Base-by-base conservation (phyloP, 2,888 invertebrate species). In the Teleiodes luculella region DNA sequence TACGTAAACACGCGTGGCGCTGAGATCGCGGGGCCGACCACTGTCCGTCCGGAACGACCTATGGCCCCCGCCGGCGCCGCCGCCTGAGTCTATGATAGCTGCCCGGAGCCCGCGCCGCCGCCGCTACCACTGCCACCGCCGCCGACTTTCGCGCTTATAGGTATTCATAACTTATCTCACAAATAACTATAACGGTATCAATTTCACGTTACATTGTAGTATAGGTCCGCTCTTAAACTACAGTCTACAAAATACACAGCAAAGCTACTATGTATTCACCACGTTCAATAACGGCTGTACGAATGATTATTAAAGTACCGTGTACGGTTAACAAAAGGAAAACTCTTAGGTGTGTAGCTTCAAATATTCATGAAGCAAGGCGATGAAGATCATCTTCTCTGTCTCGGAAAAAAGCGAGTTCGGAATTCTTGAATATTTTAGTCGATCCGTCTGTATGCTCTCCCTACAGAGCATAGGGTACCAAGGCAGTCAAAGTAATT, bases 1-100 rank as follows among this genome's bases (percentile, higher is more conserved):
- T 88, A 89, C 87, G 86, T 88, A 87, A 88, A 89, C 88, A 89
- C 84, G 87, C 85, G 85, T 80, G 80, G 72, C 72, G 62, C 70
- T 68, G 67, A 69, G 71, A 68, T 73, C 72, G 72, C 82, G 81
- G 78, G 64, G 79, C 85, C 81, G 80, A 80, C 78, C 80, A 81
- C 78, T 78, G 77, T 85, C 86, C 87, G 86, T 87, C 87, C 86
- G 65, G 78, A 76, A 71, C 80, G 81, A 83, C 80, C 82, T 76
- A 87, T 86, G 84, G 81, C 80, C 83, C 82, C 79, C 83, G 80
- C 81, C 83, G 83, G 82, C 80, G 68, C 66, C 83, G 83, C 83
- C 80, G 68, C 66, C 72, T 76, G 68, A 76, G 78, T 86, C 63
- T 80, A 87, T 88, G 88, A 80, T 75, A 77, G 67, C 72, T 67